A percentile compares a stretch with the other conserved stretches of the same genome.
Conservation (phyloP, 2,888 invertebrate genomes). For the Thymelicus lineola region DNA sequence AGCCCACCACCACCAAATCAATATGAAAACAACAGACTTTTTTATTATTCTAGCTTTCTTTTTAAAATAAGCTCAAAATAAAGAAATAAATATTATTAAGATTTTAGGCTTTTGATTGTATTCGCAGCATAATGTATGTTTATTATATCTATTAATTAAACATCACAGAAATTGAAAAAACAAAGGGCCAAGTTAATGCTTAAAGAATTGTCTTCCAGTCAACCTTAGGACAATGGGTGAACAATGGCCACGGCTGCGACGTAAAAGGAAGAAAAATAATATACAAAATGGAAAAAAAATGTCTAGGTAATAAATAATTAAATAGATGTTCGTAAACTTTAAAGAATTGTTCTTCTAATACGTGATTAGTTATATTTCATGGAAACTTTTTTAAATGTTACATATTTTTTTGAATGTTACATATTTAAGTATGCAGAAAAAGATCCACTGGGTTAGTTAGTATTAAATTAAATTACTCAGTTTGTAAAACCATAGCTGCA, state of each 20-base stretch:
- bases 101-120: neutral
- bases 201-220: constrained; percentile 6
- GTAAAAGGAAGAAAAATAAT: neutral
- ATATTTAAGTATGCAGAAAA: too few species aligned
- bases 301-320: neutral
- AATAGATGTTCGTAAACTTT: neutral
- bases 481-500: too few species aligned
- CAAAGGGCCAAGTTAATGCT: constrained; percentile 7
- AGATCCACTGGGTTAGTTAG: too few species aligned
- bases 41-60: too few species aligned
- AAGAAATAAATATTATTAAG: neutral
- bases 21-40: too few species aligned
- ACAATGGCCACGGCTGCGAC: neutral
- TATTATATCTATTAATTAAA: constrained; percentile 6
- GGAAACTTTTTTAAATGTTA: too few species aligned
- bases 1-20: too few species aligned
- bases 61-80: too few species aligned
- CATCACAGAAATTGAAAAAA: constrained; percentile 6
- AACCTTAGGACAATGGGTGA: constrained; percentile 4
- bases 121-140: neutral
- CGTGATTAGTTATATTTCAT: too few species aligned
- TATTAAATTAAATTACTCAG: too few species aligned
- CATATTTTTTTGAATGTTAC: too few species aligned
- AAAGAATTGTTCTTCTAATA: neutral
- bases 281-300: neutral